Base-by-base conservation (phyloP, 2,888 invertebrate genomes). In the Itoplectis maculator region DNA sequence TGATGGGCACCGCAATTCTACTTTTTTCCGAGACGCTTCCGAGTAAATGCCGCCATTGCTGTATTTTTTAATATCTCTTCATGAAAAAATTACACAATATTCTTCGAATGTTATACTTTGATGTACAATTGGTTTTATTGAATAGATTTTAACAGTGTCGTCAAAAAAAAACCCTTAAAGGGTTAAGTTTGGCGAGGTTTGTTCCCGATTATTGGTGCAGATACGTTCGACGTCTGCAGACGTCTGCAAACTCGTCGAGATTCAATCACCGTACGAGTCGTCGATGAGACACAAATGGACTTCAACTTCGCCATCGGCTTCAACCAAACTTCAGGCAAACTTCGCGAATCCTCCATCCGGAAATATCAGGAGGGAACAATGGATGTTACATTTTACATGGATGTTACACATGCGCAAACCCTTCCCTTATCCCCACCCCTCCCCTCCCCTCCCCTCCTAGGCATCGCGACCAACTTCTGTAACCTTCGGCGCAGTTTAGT, bases 321-420 rank as follows among this genome's bases (percentile, higher is more conserved):
- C 23, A 11, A 29, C 29, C 13, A 35, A 59, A 59, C 54, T 54
- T 54, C 23, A 6, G 13, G 35, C 15, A 29, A 29, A 29, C 29
- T 59, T 59, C 5, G 29, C 8, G 59, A 29, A 77, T 40, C 40
- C 11, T 20, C 37, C 29, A 42, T 29, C 37, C 42, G 42, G 49
- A n/a, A 51, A 77, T 3, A 63, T 69, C 35, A 7, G 9, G 59
- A 59, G 49, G 73, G 35, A 65, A 78, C 73, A 66, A 66, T 59
- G 45, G 61, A 42, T 40, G 72, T 65, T 85, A 86, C 85, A 84
- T 86, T n/a, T n/a, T n/a, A n/a, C n/a, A n/a, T n/a, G n/a, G n/a
- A 79, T 81, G 82, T 61, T 63, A 82, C 72, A 68, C 54, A 37
- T 68, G 76, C 54, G 29, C 29, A 5, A 37, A 35, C 49, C n/a